Evolutionary conservation across 2,888 invertebrate species (phyloP).

Genomic region (Papilio protenor): DNA sequence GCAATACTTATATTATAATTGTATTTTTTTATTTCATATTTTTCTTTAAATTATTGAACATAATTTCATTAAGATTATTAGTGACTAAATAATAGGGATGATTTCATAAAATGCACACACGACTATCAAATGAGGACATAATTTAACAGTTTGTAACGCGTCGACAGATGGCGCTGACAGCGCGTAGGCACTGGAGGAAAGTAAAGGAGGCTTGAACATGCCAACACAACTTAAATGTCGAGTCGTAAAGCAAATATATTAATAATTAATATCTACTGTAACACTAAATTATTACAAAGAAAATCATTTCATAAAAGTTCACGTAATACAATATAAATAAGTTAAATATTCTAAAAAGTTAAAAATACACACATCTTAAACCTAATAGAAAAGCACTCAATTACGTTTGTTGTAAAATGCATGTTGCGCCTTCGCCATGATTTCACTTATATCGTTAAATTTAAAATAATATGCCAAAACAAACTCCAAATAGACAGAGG

Average conservation of each 20-base stretch:
- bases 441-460: slow-evolving; percentile 50
- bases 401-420: slow-evolving; percentile 67
- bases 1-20: slow-evolving; percentile 74
- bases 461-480: slow-evolving; percentile 67
- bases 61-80: slow-evolving; percentile 73
- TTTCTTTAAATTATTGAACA: slow-evolving; percentile 71
- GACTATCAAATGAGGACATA: slow-evolving; percentile 68
- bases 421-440: slow-evolving; percentile 55
- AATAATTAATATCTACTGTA: slow-evolving; percentile 81
- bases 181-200: slow-evolving; percentile 78
- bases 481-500: slow-evolving; percentile 70
- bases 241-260: slow-evolving; percentile 82
- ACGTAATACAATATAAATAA: slow-evolving; percentile 84
- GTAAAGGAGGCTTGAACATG: slow-evolving; percentile 77
- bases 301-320: slow-evolving; percentile 81
- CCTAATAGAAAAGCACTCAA: slow-evolving; percentile 83
- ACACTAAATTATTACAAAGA: slow-evolving; percentile 83
- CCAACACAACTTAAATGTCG: slow-evolving; percentile 77
- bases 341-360: slow-evolving; percentile 84
- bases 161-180: slow-evolving; percentile 57
- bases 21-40: slow-evolving; percentile 62
- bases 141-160: slow-evolving; percentile 61
- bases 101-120: slow-evolving; percentile 55
- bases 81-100: slow-evolving; percentile 67
- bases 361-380: slow-evolving; percentile 83